Conservation (phyloP, 2,888 invertebrate species). For the Pocota personata region DNA sequence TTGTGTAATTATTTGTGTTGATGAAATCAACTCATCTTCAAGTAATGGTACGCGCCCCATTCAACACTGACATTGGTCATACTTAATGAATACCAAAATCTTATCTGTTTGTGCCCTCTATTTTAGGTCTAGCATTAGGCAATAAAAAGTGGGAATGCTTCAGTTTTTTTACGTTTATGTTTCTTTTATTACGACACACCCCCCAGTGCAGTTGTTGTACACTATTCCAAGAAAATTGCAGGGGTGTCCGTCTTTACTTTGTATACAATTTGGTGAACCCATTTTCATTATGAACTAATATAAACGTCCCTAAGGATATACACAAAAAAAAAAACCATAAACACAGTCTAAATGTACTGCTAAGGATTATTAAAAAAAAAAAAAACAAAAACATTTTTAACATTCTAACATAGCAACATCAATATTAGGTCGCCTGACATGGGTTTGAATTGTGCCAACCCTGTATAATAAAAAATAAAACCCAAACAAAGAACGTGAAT, state of each 20-base stretch:
- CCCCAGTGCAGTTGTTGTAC: not conserved
- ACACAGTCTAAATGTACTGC: not conserved
- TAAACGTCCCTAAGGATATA: not conserved
- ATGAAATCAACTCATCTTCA: not conserved
- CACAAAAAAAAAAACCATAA: not conserved
- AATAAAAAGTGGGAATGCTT: not conserved
- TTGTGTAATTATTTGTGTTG: not conserved
- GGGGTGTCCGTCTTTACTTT: not conserved
- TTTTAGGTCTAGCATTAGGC: not conserved
- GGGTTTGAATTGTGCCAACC: not conserved
- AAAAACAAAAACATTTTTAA: not conserved
- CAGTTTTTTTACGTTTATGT: not conserved
- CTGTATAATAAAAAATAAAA: not conserved
- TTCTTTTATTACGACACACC: not conserved
- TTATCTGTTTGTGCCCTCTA: not conserved
- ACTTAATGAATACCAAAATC: conserved; percentile 16
- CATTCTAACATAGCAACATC: not conserved
- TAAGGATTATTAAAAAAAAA: not conserved
- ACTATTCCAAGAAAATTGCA: not conserved
- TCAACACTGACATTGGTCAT: not conserved
- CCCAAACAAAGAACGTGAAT: not conserved
- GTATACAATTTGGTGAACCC: not conserved
- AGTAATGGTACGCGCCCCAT: not conserved
- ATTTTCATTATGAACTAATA: not conserved
- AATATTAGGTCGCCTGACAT: not conserved